phyloP scores from a whole-genome alignment of 2,113 vertebrate species.

The Semnornis frantzii region DNA sequence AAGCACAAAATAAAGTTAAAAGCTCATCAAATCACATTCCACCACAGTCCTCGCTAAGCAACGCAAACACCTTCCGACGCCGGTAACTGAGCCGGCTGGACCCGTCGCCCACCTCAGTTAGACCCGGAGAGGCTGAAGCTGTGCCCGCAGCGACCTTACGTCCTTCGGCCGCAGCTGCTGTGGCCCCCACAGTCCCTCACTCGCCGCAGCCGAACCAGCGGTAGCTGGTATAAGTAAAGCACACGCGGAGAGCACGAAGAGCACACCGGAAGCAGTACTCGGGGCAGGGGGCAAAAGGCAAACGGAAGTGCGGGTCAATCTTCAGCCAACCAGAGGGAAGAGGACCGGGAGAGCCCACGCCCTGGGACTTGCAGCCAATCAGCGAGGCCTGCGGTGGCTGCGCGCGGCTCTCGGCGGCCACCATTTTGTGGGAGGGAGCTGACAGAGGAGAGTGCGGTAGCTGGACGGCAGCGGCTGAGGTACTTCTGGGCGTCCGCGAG shows the following conservation, averaged over 20 bases:
- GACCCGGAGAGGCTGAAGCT: too few relatives aligned
- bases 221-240: neutral
- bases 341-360: accelerated
- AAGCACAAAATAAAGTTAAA: accelerated
- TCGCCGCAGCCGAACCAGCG: neutral
- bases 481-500: accelerated
- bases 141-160: neutral
- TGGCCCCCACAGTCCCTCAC: neutral
- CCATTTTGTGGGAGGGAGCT: conserved; percentile 35
- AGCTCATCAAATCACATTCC: accelerated
- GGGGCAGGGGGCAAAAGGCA: neutral
- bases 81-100: neutral
- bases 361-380: neutral
- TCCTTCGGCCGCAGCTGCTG: neutral
- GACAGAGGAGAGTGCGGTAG: neutral
- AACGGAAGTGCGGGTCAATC: accelerated
- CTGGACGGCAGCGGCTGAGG: neutral
- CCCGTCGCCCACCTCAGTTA: neutral
- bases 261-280: accelerated
- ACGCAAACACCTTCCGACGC: neutral
- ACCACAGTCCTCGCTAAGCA: too few relatives aligned
- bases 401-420: neutral
- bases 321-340: neutral
- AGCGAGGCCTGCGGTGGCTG: accelerated
- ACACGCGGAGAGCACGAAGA: accelerated